Base-by-base conservation (phyloP, 92 coral and sea anemone species). In the Phenganax stokvisi region DNA sequence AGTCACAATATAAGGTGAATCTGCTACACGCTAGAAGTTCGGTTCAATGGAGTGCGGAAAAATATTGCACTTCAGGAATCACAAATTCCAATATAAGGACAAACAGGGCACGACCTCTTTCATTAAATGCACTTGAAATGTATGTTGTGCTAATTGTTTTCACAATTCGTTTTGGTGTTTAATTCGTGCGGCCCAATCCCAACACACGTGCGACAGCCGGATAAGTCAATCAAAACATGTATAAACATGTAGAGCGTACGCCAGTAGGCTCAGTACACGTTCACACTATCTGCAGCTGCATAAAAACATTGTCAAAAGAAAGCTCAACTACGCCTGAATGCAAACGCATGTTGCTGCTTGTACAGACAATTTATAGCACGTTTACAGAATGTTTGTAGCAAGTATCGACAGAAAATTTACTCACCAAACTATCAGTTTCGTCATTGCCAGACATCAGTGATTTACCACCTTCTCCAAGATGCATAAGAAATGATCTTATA, bases 381-480 rank as follows among this genome's bases (percentile, higher is more conserved):
- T 25, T 20, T 6, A 59, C 65, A 47, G 16, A 52, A 73, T 53
- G 7, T 68, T 27, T 66, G 28, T 13, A 66, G 10, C 20, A 27
- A 30, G 59, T 9, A n/a, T 54, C 20, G 20, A 47, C 56, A 13
- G 15, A 58, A 64, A 56, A 29, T 53, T 51, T 15, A 86, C 98
- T 91, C 80, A 96, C 99, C 87, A 96, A 87, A 63, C 83, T 92
- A 72, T 96, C 99, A 12, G 91, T 92, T 60, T 96, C 99, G 16
- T 88, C 91, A 73, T 96, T 97, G 29, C 90, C 99, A 1, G 97
- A 87, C 78, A 89, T 90, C 87, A 91, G 91, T 2, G 96, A 90
- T 61, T 96, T 96, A 60, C 99, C 99, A 56, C 92, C 99, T 78
- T 97, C 85, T 64, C 92, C 90, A 81, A 89, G 96, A 62, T 96